These are phyloP conservation scores for Penelope pileata DNA, from an alignment of 2,113 vertebrate genomes.

Conservation along the genomic window DNA sequence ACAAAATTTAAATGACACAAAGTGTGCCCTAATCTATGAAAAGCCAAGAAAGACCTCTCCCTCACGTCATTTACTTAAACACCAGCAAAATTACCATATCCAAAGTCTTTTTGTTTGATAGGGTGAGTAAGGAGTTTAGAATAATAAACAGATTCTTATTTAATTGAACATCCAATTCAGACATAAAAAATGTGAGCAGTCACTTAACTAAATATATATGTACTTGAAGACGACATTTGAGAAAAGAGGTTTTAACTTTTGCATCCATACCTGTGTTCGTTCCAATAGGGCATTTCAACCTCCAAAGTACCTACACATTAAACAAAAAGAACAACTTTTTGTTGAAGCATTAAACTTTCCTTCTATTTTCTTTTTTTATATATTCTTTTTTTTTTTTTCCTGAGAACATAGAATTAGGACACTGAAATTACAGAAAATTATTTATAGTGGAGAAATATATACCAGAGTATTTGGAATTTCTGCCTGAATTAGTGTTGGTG, in stretches of 20 bases:
- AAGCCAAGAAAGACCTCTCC: not conserved
- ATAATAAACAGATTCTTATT: not conserved
- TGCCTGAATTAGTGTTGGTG: not conserved
- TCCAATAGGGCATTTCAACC: not conserved
- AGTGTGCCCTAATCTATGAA: not conserved
- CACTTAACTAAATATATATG: not conserved
- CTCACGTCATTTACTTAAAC: not conserved
- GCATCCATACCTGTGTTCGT: not conserved
- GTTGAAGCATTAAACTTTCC: not conserved
- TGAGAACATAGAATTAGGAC: conserved; percentile 55
- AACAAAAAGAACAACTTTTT: not conserved
- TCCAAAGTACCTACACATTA: not conserved
- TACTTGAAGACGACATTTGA: not conserved
- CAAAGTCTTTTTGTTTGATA: not conserved
- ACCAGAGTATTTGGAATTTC: conserved; percentile 58
- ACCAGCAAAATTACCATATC: not conserved
- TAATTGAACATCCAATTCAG: not conserved
- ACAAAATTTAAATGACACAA: not conserved
- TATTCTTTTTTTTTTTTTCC: not conserved
- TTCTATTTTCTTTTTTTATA: not conserved
- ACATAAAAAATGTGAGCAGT: not conserved
- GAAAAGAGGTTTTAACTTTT: not conserved
- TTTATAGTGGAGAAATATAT: conserved; percentile 59
- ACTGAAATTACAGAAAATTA: conserved; percentile 56
- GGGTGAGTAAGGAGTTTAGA: not conserved